A percentile compares a stretch with the other conserved stretches of the same genome.
phyloP scores from a whole-genome alignment of 2,113 vertebrate species.

The Thoracochromis brauschi region DNA sequence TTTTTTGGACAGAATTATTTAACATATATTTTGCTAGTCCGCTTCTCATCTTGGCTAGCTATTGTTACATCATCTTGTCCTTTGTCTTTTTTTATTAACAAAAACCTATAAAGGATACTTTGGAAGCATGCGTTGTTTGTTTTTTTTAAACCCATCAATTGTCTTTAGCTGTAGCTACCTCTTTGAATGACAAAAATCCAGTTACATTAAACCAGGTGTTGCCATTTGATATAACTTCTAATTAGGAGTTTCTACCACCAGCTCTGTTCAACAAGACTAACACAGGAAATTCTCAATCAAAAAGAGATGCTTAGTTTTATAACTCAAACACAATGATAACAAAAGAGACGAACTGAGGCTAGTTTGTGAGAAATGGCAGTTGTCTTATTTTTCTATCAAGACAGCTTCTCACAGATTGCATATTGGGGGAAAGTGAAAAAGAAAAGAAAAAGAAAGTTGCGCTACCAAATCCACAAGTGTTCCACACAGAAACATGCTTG shows the following conservation, averaged over 20 bases:
- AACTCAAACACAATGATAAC: neutral
- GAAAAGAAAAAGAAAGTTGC: slow-evolving; percentile 35
- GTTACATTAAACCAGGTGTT: neutral
- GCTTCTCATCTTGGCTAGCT: neutral
- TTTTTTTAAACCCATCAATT: neutral
- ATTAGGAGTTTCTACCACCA: neutral
- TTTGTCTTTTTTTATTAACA: neutral
- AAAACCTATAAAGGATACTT: neutral
- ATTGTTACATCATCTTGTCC: neutral
- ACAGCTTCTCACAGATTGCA: slow-evolving; percentile 50
- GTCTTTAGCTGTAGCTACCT: neutral
- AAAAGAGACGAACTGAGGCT: neutral
- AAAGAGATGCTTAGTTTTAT: neutral
- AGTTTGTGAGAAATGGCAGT: neutral
- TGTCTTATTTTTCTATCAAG: neutral
- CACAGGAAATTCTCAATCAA: neutral
- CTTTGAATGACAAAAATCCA: neutral
- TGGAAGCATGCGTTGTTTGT: accelerated
- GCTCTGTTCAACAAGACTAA: neutral
- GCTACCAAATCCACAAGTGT: slow-evolving; percentile 17
- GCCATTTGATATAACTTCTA: neutral
- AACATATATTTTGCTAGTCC: neutral
- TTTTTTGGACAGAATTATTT: neutral
- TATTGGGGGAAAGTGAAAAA: slow-evolving; percentile 9
- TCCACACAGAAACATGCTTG: slow-evolving; percentile 35